Evolutionary conservation across 1,140 invertebrate species (phyloP).

Genomic region (Aphidius ervi): DNA sequence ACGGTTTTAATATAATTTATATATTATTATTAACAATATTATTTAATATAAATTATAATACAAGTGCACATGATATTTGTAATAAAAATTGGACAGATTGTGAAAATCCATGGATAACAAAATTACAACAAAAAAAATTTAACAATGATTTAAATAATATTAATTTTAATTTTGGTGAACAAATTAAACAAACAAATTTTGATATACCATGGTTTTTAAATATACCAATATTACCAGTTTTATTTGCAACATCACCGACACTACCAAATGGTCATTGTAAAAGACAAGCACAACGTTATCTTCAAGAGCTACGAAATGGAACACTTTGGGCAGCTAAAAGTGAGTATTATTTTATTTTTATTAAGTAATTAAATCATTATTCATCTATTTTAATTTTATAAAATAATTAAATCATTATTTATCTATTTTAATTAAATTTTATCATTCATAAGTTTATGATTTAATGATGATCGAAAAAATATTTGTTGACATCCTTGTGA

Average conservation of each 20-base stretch:
- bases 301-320: slow-evolving; percentile 31
- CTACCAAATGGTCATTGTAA: slow-evolving; percentile 33
- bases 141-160: no score
- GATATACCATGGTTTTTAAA: slow-evolving; percentile 25
- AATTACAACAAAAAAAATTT: no score
- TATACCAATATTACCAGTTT: slow-evolving; percentile 30
- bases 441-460: no score
- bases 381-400: slow-evolving; percentile 1
- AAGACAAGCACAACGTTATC: slow-evolving; percentile 28
- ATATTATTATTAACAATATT: no score
- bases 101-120: no score
- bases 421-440: no score
- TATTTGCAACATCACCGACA: slow-evolving; percentile 26
- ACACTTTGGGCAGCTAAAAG: slow-evolving; percentile 39
- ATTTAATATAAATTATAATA: no score
- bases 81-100: no score
- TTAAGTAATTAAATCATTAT: slow-evolving; percentile 4
- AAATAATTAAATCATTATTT: background rate
- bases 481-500: background rate
- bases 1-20: no score
- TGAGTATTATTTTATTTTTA: slow-evolving; percentile 24
- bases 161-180: background rate
- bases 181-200: background rate
- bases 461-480: background rate
- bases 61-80: no score